Conservation (phyloP, 2,888 invertebrate genomes). For the Corbicula japonica region DNA sequence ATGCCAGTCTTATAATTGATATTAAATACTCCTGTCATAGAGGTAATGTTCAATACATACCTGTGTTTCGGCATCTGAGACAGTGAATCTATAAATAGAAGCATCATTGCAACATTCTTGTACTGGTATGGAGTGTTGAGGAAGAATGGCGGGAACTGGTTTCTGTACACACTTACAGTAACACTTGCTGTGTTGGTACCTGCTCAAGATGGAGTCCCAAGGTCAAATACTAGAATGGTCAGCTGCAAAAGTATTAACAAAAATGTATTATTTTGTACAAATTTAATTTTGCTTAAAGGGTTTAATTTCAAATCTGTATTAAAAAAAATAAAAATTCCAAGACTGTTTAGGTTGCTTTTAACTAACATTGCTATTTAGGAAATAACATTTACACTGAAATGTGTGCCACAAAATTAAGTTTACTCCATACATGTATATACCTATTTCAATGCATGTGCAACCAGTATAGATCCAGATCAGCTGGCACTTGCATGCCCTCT, state of each 20-base stretch:
- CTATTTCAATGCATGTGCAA: too few species aligned
- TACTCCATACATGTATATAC: too few species aligned
- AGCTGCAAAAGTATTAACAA: slow-evolving; percentile 56
- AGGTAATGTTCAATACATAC: slow-evolving; percentile 50
- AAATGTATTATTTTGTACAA: not conserved
- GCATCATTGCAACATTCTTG: slow-evolving; percentile 57
- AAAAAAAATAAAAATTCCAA: not conserved
- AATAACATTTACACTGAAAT: too few species aligned
- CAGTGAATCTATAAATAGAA: slow-evolving; percentile 68
- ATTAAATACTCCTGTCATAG: too few species aligned
- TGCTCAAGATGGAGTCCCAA: slow-evolving; percentile 70
- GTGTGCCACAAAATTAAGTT: too few species aligned
- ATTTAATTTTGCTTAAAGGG: too few species aligned
- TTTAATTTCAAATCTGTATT: not conserved
- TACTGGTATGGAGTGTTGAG: slow-evolving; percentile 66
- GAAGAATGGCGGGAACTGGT: slow-evolving; percentile 75
- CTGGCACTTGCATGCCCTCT: too few species aligned
- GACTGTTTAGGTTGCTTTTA: too few species aligned
- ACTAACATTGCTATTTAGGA: too few species aligned
- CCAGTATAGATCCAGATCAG: too few species aligned
- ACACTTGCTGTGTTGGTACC: slow-evolving; percentile 77
- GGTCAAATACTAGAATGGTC: slow-evolving; percentile 70
- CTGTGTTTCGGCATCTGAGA: slow-evolving; percentile 70
- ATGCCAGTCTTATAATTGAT: too few species aligned
- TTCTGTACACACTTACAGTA: slow-evolving; percentile 75